These are phyloP conservation scores for Heliconius ismenius DNA, from an alignment of 2,888 invertebrate species.

Conservation along the genomic window DNA sequence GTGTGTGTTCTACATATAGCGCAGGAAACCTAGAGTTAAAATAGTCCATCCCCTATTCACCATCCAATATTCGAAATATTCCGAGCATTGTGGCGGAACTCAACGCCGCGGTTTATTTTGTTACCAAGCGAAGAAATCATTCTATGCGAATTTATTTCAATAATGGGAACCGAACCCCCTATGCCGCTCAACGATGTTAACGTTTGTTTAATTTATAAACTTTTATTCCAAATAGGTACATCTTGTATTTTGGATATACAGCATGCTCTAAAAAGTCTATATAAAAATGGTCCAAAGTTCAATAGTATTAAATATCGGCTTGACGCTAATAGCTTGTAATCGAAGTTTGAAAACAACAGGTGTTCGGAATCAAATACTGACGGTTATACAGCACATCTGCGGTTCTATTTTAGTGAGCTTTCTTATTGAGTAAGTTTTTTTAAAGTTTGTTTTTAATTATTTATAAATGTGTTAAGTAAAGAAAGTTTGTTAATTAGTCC, in stretches of 20 bases:
- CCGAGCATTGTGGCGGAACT: neutral
- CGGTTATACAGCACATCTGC: slow-evolving; percentile 71
- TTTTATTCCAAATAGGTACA: neutral
- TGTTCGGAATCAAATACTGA: slow-evolving; percentile 75
- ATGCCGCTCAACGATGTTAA: no score
- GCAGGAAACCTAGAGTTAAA: no score
- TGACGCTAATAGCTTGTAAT: slow-evolving; percentile 74
- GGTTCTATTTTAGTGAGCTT: slow-evolving; percentile 47
- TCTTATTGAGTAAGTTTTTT: slow-evolving; percentile 26
- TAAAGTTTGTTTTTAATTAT: slow-evolving; percentile 24
- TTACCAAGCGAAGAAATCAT: neutral
- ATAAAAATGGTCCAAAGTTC: slow-evolving; percentile 40
- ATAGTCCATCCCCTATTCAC: no score
- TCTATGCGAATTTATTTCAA: no score
- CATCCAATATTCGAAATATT: neutral
- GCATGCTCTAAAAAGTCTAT: neutral
- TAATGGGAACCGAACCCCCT: no score
- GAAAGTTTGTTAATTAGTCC: slow-evolving; percentile 6
- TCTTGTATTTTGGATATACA: neutral
- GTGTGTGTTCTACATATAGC: neutral
- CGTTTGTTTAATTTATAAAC: no score
- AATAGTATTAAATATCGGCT: slow-evolving; percentile 71
- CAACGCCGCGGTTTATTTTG: neutral
- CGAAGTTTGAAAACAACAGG: slow-evolving; percentile 78
- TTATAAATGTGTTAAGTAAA: slow-evolving; percentile 15